Evolutionary conservation across 2,888 invertebrate genomes (phyloP).

Genomic region (Cremastinae sp.): DNA sequence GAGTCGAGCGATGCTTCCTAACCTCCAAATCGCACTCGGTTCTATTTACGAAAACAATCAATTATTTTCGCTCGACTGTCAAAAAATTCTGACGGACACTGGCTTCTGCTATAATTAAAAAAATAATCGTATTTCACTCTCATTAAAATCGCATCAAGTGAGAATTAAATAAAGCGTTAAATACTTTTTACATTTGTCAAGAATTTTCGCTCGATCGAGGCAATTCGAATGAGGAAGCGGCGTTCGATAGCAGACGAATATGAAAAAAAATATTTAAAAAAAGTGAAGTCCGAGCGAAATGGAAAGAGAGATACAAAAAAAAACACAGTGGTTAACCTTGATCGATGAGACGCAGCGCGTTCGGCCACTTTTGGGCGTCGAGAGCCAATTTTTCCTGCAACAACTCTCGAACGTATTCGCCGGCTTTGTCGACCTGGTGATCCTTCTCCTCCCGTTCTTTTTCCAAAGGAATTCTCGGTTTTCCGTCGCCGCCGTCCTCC

Average conservation of each 20-base stretch:
- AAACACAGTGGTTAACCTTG: slow-evolving; percentile 84
- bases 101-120: too few species aligned
- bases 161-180: too few species aligned
- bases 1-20: too few species aligned
- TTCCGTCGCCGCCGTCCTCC: slow-evolving; percentile 69
- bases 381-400: slow-evolving; percentile 87
- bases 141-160: too few species aligned
- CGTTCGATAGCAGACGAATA: too few species aligned
- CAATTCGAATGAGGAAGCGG: neutral
- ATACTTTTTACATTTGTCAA: too few species aligned
- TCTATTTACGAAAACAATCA: too few species aligned
- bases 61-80: too few species aligned
- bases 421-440: slow-evolving; percentile 87
- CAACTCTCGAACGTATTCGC: slow-evolving; percentile 89
- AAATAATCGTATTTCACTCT: too few species aligned
- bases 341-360: slow-evolving; percentile 87
- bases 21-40: too few species aligned
- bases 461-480: slow-evolving; percentile 68
- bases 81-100: too few species aligned
- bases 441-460: slow-evolving; percentile 83
- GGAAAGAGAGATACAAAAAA: neutral
- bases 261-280: neutral
- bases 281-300: neutral
- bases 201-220: too few species aligned
- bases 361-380: slow-evolving; percentile 84